Percentiles rank a stretch among this genome's conserved stretches.
Evolutionary conservation across 2,888 invertebrate species (phyloP).

Genomic region (Carterocephalus palaemon): DNA sequence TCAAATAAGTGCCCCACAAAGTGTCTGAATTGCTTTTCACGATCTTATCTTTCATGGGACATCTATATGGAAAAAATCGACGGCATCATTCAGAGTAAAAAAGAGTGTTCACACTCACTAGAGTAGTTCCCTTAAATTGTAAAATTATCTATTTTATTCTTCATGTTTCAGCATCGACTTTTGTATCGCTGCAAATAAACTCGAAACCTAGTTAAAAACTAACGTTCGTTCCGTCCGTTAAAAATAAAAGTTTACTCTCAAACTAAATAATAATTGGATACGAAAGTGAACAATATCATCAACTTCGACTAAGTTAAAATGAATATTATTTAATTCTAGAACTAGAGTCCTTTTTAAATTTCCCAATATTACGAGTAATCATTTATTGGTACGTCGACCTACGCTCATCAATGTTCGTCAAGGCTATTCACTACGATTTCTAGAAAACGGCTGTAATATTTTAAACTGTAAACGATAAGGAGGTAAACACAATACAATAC

Average conservation of each 20-base stretch:
- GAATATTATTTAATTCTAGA: not conserved
- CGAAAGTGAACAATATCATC: constrained; percentile 21
- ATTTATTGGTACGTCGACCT: too few species aligned
- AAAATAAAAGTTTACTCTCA: constrained; percentile 24
- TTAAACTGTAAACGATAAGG: too few species aligned
- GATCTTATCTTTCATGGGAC: not conserved
- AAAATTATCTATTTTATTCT: constrained; percentile 14
- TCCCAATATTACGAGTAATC: too few species aligned
- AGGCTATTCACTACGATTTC: too few species aligned
- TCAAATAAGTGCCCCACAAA: constrained; percentile 2
- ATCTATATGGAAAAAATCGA: too few species aligned
- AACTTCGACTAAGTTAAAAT: constrained; percentile 9
- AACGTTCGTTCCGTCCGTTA: constrained; percentile 15
- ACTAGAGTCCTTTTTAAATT: too few species aligned
- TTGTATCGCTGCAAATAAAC: constrained; percentile 22
- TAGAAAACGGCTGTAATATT: too few species aligned
- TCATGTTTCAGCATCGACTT: constrained; percentile 11
- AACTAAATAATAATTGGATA: constrained; percentile 20
- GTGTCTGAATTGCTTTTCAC: not conserved
- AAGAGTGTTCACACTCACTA: too few species aligned
- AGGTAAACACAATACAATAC: too few species aligned
- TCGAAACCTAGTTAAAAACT: constrained; percentile 21
- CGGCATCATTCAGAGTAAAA: too few species aligned
- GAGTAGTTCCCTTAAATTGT: too few species aligned
- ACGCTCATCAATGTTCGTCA: too few species aligned